Conservation (phyloP, 2,113 vertebrate species). For the Tylochromis polylepis region DNA sequence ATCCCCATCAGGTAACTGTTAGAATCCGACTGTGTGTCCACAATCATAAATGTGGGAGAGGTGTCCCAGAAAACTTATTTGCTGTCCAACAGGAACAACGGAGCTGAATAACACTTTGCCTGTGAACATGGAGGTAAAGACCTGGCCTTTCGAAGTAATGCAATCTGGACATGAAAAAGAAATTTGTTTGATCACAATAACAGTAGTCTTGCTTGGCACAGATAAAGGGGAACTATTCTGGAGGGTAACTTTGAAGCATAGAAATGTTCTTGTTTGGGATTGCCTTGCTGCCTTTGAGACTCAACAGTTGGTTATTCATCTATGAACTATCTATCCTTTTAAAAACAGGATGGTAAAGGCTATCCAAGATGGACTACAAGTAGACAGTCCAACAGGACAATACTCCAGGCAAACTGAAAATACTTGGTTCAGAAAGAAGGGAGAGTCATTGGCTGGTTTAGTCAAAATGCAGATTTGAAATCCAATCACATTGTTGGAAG, state of each 20-base stretch:
- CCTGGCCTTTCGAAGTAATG: background rate
- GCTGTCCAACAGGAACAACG: background rate
- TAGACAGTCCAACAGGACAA: fast-evolving
- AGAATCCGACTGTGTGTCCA: background rate
- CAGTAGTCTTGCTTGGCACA: background rate
- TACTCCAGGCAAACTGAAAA: background rate
- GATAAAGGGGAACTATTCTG: background rate
- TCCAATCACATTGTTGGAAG: background rate
- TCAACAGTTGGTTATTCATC: background rate
- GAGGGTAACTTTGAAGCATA: background rate
- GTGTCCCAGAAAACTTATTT: background rate
- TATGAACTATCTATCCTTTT: background rate
- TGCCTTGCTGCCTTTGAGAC: background rate
- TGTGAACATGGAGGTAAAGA: background rate
- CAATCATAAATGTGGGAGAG: background rate
- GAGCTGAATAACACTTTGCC: background rate
- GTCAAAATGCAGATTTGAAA: background rate
- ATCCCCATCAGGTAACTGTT: background rate
- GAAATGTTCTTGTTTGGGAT: background rate
- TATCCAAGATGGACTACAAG: background rate
- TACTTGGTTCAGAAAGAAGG: background rate
- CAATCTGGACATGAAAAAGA: background rate
- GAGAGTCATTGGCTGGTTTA: background rate
- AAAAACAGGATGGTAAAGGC: background rate
- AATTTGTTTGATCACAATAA: background rate